Percentiles rank a stretch among this genome's conserved stretches.
phyloP scores from a whole-genome alignment of 2,888 invertebrate species.

The Clanis bilineata region DNA sequence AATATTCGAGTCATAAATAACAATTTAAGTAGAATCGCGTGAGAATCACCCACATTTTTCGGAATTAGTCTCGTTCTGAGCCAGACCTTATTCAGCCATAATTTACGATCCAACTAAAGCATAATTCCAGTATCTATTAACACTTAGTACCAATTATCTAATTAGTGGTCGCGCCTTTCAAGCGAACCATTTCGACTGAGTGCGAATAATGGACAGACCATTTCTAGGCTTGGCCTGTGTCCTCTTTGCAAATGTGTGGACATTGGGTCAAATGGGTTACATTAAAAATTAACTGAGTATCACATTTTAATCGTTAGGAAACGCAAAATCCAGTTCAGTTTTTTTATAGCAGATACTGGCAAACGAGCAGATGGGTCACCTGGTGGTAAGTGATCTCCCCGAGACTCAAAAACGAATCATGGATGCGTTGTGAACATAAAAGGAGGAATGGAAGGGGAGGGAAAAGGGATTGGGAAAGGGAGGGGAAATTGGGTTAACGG shows the following conservation, averaged over 20 bases:
- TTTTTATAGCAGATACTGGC: too few species aligned
- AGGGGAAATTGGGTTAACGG: too few species aligned
- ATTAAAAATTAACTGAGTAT: constrained; percentile 3
- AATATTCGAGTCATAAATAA: constrained; percentile 37
- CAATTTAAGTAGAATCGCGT: constrained; percentile 47
- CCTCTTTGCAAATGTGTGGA: neutral
- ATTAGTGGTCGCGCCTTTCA: constrained; percentile 33
- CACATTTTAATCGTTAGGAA: too few species aligned
- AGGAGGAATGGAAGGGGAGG: too few species aligned
- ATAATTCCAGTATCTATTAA: constrained; percentile 27
- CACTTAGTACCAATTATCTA: constrained; percentile 52
- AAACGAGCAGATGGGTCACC: too few species aligned
- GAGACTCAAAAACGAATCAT: too few species aligned
- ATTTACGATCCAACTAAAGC: constrained; percentile 36
- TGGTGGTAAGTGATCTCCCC: too few species aligned
- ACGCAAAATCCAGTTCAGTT: too few species aligned
- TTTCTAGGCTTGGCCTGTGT: constrained; percentile 2
- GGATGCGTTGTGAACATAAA: too few species aligned
- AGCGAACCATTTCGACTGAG: constrained; percentile 21
- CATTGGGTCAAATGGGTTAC: neutral
- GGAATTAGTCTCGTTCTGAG: constrained; percentile 42
- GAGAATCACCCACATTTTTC: constrained; percentile 36
- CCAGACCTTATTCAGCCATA: constrained; percentile 42
- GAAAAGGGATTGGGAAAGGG: too few species aligned
- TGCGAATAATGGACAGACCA: constrained; percentile 9